A percentile compares a stretch with the other conserved stretches of the same genome.
phyloP scores from a whole-genome alignment of 2,797 vertebrate genomes.

The Hoplostethus mediterraneus region DNA sequence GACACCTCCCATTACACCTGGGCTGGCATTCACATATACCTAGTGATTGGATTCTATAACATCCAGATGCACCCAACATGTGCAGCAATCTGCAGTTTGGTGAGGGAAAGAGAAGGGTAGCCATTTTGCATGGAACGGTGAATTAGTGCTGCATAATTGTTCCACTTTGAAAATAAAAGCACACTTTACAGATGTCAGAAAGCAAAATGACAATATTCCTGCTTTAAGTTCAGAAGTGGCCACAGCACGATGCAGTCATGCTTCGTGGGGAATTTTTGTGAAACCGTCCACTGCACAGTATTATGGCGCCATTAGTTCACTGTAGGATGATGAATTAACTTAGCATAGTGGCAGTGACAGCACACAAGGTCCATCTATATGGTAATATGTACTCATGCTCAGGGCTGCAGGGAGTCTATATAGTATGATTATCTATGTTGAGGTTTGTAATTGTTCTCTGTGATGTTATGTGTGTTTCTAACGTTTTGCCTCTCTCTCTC shows the following conservation, averaged over 20 bases:
- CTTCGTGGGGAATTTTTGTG: slow-evolving; percentile 19
- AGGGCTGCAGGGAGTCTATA: background rate
- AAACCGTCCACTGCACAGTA: slow-evolving; percentile 38
- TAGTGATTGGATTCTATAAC: too few relatives aligned
- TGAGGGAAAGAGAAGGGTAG: too few relatives aligned
- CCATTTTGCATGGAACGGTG: too few relatives aligned
- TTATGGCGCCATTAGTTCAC: slow-evolving; percentile 60
- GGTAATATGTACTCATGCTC: slow-evolving; percentile 49
- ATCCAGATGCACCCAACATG: too few relatives aligned
- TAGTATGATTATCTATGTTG: background rate
- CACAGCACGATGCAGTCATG: slow-evolving; percentile 17
- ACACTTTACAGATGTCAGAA: slow-evolving; percentile 13
- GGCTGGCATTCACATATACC: too few relatives aligned
- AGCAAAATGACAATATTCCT: background rate
- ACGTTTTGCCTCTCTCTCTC: background rate
- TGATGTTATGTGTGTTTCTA: slow-evolving; percentile 9
- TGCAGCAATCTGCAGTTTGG: too few relatives aligned
- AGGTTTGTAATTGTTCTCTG: slow-evolving; percentile 34
- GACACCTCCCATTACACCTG: too few relatives aligned
- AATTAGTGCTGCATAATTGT: background rate
- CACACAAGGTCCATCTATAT: slow-evolving; percentile 58
- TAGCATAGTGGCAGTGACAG: slow-evolving; percentile 49
- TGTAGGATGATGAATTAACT: slow-evolving; percentile 69
- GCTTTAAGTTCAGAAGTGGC: slow-evolving; percentile 7
- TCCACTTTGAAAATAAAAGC: background rate